These are phyloP conservation scores for Luscinia megarhynchos DNA, from an alignment of 2,797 vertebrate species.

Conservation along the genomic window DNA sequence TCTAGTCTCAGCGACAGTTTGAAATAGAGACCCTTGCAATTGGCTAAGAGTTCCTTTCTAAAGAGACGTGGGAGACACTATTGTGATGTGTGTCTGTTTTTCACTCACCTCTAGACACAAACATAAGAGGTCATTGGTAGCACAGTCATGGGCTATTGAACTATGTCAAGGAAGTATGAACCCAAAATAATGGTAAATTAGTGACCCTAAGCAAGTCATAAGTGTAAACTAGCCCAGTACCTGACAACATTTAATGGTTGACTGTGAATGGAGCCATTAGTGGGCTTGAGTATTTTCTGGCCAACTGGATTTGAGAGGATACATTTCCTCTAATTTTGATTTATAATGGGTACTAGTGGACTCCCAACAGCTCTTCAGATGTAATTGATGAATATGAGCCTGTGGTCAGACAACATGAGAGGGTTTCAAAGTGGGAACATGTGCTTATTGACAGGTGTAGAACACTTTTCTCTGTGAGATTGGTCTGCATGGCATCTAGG, in stretches of 20 bases:
- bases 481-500: neutral
- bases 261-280: neutral
- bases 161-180: neutral
- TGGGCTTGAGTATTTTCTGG: neutral
- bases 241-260: neutral
- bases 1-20: neutral
- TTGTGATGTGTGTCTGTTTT: neutral
- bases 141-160: fast-evolving
- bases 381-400: neutral
- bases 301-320: neutral
- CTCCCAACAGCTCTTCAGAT: neutral
- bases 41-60: neutral
- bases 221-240: neutral
- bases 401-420: neutral
- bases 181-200: neutral
- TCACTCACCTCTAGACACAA: neutral
- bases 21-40: neutral
- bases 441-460: neutral
- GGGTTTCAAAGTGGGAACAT: neutral
- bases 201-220: neutral
- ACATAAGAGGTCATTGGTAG: neutral
- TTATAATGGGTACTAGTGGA: neutral
- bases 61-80: neutral
- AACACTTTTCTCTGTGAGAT: neutral
- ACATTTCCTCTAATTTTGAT: neutral